Base-by-base conservation (phyloP, 2,888 invertebrate species). In the Dicranocentrus wangi region DNA sequence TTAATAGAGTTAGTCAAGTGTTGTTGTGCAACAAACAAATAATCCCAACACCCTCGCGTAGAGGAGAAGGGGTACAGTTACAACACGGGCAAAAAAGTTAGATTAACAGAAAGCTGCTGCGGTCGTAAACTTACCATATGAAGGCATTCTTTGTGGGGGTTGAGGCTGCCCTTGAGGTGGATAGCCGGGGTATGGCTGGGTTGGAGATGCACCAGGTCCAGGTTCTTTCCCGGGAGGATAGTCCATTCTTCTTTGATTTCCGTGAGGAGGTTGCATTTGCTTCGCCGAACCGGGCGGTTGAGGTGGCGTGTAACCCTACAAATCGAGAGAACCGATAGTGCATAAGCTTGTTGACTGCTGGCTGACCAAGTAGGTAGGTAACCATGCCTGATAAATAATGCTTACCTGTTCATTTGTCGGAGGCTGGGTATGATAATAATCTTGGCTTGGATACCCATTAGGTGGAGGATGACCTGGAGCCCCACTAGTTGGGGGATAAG, bases 401-500 rank as follows among this genome's bases (percentile, higher is more conserved):
- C 53, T 28, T 77, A 86, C 86, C 83, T 86, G 86, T 78, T 86
- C 86, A 84, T 82, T 85, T 75, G 75, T 82, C 43, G 82, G 84
- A 72, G 71, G 78, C 77, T 80, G 90, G 81, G 90, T 88, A 86
- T 90, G 90, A 87, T 90, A 90, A 66, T 90, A 90, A 85, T 89
- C 90, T 82, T 90, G 89, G 65, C 84, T 82, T 32, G 87, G 87
- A 87, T 87, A 87, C 1, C 87, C 86, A 75, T 85, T 84, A 23
- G 85, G 81, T 10, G 81, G 81, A 13, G 80, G 68, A 55, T 75
- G 70, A n/a, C 81, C 81, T 0, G 73, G 75, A 23, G 83, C 61
- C 15, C 81, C 93, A 87, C 94, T 93, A 87, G 94, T 93, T 87
- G 94, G 94, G 88, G 91, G 90, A 88, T 94, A 94, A 87, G 94